Evolutionary conservation across 2,888 invertebrate genomes (phyloP).

Genomic region (Rugalucina vietnamica): DNA sequence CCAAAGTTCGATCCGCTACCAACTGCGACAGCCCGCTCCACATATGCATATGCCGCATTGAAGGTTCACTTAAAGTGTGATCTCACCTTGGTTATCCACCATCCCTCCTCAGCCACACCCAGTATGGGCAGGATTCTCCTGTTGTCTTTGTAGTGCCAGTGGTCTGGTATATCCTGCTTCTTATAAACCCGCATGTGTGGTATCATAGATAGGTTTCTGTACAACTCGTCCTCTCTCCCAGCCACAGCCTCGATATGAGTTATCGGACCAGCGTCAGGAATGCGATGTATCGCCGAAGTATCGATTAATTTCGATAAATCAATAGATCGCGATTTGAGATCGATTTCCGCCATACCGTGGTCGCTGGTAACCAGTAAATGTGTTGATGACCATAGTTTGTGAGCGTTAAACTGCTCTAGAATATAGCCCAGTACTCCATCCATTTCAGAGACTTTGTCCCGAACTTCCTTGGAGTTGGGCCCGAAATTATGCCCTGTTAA

Average conservation of each 20-base stretch:
- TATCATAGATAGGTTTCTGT: constrained; percentile 58
- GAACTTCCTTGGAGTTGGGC: constrained; percentile 63
- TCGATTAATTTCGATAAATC: constrained; percentile 23
- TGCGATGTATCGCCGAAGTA: not conserved
- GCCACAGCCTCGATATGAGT: constrained; percentile 5
- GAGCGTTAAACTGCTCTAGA: constrained; percentile 39
- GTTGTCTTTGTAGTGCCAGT: constrained; percentile 88
- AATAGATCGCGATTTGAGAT: constrained; percentile 52
- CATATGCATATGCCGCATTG: no score
- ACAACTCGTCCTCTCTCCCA: constrained; percentile 59
- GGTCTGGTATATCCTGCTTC: constrained; percentile 86
- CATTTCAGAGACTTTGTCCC: constrained; percentile 64
- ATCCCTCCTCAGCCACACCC: constrained; percentile 87
- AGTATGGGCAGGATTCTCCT: constrained; percentile 88
- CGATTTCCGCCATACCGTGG: constrained; percentile 75
- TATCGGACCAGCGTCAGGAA: constrained; percentile 6
- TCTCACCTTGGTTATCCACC: constrained; percentile 82
- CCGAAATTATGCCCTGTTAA: constrained; percentile 70
- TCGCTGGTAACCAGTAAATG: constrained; percentile 76
- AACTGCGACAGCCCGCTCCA: no score
- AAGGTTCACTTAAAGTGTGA: no score
- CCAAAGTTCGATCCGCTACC: no score
- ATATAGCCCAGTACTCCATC: constrained; percentile 63
- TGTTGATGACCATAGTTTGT: constrained; percentile 51
- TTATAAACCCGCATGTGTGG: constrained; percentile 85